Percentiles rank a stretch among this genome's conserved stretches.
These are phyloP conservation scores for Icerya purchasi DNA, from an alignment of 2,888 invertebrate species.

Conservation along the genomic window DNA sequence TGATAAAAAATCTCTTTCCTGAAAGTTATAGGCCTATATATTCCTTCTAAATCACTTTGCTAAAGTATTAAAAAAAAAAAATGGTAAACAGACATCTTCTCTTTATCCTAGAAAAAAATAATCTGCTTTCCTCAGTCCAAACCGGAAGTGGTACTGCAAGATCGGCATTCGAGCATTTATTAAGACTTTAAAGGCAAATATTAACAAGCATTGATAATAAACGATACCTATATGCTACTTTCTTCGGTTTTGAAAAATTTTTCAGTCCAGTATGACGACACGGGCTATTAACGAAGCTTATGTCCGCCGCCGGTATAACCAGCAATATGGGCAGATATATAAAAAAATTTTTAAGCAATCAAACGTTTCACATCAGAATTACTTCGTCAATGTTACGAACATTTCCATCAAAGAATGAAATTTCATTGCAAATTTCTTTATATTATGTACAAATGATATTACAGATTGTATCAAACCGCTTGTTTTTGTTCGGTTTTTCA, in stretches of 20 bases:
- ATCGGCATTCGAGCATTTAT: background rate
- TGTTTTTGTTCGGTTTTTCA: background rate
- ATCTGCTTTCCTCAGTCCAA: background rate
- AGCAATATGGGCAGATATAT: background rate
- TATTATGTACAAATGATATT: background rate
- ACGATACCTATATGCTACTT: background rate
- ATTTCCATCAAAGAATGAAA: background rate
- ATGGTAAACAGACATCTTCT: background rate
- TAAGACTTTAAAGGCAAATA: background rate
- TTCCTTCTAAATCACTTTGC: background rate
- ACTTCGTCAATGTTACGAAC: background rate
- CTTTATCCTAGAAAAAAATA: background rate
- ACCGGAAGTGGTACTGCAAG: background rate
- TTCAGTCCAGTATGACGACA: background rate
- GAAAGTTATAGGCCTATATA: too few species aligned
- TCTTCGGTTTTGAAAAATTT: background rate
- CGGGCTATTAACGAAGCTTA: background rate
- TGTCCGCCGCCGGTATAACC: background rate
- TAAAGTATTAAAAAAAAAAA: background rate
- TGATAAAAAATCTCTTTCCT: too few species aligned
- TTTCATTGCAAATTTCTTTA: background rate
- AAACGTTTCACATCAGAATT: background rate
- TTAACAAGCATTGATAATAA: background rate
- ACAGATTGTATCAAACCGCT: background rate
- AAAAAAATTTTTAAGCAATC: background rate